Percentiles rank a stretch among this genome's conserved stretches.
Conservation (phyloP, 2,797 vertebrate genomes). For the Sebastes kiyomatsui region DNA sequence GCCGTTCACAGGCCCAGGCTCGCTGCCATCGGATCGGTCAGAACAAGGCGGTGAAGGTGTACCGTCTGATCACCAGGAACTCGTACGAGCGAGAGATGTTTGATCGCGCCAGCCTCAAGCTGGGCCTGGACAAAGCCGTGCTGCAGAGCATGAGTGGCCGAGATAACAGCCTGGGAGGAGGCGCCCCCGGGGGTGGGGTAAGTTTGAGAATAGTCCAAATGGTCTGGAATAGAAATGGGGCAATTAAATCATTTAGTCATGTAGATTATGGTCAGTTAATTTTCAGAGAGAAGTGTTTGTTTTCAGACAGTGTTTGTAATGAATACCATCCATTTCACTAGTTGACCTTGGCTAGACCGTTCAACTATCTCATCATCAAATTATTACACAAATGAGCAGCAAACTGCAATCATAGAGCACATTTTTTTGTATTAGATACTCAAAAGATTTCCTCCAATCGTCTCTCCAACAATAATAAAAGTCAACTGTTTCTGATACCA, state of each 20-base stretch:
- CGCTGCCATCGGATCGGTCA: slow-evolving; percentile 98
- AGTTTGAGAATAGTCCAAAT: slow-evolving; percentile 39
- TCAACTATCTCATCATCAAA: background rate
- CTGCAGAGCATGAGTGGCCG: slow-evolving; percentile 98
- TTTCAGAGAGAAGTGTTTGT: slow-evolving; percentile 14
- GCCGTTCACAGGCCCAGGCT: slow-evolving; percentile 90
- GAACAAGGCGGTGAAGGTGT: slow-evolving; percentile 99
- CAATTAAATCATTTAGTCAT: slow-evolving; percentile 25
- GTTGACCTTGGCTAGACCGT: background rate
- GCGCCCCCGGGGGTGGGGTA: slow-evolving; percentile 72
- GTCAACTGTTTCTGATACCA: background rate
- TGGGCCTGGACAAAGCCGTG: slow-evolving; percentile 98
- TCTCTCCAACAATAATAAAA: slow-evolving; percentile 4
- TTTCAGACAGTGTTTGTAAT: background rate
- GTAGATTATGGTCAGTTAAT: slow-evolving; percentile 3
- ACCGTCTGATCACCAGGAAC: slow-evolving; percentile 96
- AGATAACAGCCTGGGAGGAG: slow-evolving; percentile 91
- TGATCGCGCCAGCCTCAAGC: slow-evolving; percentile 96
- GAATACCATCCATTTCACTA: background rate
- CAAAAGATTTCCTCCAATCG: background rate
- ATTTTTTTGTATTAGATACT: background rate
- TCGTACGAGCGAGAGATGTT: slow-evolving; percentile 99
- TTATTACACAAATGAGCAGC: background rate
- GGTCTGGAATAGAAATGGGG: background rate
- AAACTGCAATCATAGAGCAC: background rate